Evolutionary conservation across 2,113 vertebrate genomes (phyloP).

Genomic region (Lycaon pictus): DNA sequence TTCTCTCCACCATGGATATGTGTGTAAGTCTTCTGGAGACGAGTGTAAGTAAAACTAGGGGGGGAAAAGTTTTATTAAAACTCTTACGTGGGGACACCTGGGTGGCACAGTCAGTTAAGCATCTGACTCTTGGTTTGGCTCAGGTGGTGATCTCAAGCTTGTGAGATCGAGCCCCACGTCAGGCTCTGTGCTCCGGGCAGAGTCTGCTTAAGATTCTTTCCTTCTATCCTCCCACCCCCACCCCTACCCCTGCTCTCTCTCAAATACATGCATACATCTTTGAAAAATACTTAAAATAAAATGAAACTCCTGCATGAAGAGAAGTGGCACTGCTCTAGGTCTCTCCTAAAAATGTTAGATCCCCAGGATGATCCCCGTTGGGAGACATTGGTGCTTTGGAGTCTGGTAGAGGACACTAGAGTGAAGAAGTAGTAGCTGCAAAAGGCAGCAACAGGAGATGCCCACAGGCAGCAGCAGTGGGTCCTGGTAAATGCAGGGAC

Average conservation of each 20-base stretch:
- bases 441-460: not conserved
- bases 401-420: not conserved
- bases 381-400: not conserved
- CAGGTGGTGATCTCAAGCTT: not conserved
- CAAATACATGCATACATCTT: not conserved
- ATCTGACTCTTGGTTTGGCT: not conserved
- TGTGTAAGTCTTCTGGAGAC: not conserved
- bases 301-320: not conserved
- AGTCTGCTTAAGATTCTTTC: not conserved
- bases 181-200: not conserved
- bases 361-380: not conserved
- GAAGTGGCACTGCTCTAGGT: not conserved
- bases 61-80: not conserved
- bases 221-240: not conserved
- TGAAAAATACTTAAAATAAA: slow-evolving; percentile 9
- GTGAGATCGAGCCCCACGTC: not conserved
- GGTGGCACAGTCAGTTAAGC: not conserved
- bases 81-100: not conserved
- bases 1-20: not conserved
- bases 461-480: not conserved
- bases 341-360: not conserved
- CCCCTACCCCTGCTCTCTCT: not conserved
- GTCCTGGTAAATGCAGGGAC: not conserved
- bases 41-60: not conserved
- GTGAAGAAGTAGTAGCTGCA: not conserved